These are phyloP conservation scores for Nomada ruficornis DNA, from an alignment of 2,888 invertebrate genomes.

Conservation along the genomic window DNA sequence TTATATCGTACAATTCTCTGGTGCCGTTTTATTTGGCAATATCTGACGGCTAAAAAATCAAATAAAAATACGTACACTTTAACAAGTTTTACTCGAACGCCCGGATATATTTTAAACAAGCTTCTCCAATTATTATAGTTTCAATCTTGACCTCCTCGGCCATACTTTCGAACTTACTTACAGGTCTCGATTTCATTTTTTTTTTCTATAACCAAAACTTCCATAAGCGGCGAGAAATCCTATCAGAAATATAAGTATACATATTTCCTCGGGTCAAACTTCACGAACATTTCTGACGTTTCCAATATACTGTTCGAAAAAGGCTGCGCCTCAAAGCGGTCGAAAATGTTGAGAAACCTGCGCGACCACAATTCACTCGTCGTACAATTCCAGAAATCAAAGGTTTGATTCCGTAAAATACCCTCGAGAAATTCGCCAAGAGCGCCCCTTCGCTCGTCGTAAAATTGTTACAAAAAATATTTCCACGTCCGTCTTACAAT, in stretches of 20 bases:
- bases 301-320: slow-evolving; percentile 1
- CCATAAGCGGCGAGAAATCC: background rate
- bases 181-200: no score
- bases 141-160: no score
- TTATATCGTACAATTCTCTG: no score
- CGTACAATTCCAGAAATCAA: background rate
- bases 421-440: background rate
- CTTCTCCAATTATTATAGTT: no score
- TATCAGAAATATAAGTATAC: background rate
- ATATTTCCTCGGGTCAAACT: background rate
- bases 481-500: slow-evolving; percentile 26
- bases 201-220: background rate
- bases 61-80: no score
- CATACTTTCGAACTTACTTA: no score
- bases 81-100: no score
- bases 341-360: background rate
- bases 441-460: no score
- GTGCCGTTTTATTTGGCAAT: no score
- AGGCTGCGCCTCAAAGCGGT: background rate
- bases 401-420: background rate
- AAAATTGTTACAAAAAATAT: slow-evolving; percentile 29
- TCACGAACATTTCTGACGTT: background rate
- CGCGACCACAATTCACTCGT: background rate
- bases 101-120: no score
- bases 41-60: no score